A percentile compares a stretch with the other conserved stretches of the same genome.
phyloP scores from a whole-genome alignment of 2,797 vertebrate genomes.

The Lycodopsis pacificus region DNA sequence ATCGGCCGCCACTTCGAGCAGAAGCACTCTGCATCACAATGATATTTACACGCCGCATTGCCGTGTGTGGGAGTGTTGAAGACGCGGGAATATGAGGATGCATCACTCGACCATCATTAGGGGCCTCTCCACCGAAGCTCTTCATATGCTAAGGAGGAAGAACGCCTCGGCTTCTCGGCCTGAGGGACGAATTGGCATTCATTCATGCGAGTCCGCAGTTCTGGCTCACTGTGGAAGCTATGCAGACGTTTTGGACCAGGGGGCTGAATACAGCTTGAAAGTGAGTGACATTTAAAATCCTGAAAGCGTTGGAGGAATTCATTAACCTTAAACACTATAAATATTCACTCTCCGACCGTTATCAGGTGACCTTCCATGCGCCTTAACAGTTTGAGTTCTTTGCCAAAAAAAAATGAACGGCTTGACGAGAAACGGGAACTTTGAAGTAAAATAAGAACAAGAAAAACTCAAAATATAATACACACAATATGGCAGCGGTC shows the following conservation, averaged over 20 bases:
- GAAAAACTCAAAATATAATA: neutral
- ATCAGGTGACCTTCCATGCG: neutral
- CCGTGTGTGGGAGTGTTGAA: constrained; percentile 54
- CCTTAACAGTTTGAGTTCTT: neutral
- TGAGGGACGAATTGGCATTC: constrained; percentile 16
- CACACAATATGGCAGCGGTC: neutral
- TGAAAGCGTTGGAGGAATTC: constrained; percentile 39
- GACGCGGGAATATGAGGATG: constrained; percentile 11
- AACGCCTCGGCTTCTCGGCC: constrained; percentile 18
- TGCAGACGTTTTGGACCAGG: constrained; percentile 1
- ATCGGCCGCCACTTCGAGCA: constrained; percentile 16
- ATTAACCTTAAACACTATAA: constrained; percentile 55
- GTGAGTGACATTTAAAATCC: constrained; percentile 44
- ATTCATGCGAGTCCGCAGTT: neutral
- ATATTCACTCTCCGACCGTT: constrained; percentile 9
- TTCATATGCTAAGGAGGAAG: constrained; percentile 64
- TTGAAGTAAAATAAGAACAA: neutral
- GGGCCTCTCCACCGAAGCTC: constrained; percentile 49
- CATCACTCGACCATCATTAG: constrained; percentile 53
- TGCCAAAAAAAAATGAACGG: neutral
- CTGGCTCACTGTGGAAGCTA: constrained; percentile 4
- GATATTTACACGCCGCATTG: constrained; percentile 38
- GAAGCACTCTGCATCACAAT: constrained; percentile 48
- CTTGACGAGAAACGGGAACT: constrained; percentile 8
- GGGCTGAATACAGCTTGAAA: constrained; percentile 17